Conservation (phyloP, 1,140 invertebrate genomes). For the Drosophila asahinai region DNA sequence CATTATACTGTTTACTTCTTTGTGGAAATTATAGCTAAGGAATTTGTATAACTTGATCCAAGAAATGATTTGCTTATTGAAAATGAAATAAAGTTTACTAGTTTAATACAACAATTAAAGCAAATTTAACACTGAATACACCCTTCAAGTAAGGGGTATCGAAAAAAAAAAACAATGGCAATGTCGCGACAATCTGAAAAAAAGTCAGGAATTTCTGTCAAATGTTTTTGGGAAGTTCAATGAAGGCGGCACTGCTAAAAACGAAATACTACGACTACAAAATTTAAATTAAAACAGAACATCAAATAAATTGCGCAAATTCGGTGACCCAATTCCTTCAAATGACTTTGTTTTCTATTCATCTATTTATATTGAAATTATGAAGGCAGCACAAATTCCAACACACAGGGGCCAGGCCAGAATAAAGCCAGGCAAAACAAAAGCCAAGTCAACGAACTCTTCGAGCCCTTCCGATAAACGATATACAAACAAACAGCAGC, state of each 20-base stretch:
- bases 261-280: constrained; percentile 7
- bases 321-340: constrained; percentile 73
- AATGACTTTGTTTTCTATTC: constrained; percentile 59
- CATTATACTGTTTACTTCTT: no score
- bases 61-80: no score
- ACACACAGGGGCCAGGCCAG: constrained; percentile 9
- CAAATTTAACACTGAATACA: no score
- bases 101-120: no score
- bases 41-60: no score
- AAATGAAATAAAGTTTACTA: no score
- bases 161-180: constrained; percentile 17
- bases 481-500: constrained; percentile 18
- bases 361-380: constrained; percentile 70
- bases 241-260: constrained; percentile 53
- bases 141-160: neutral
- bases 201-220: constrained; percentile 44
- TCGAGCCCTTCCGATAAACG: constrained; percentile 52
- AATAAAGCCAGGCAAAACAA: constrained; percentile 41
- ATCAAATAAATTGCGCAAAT: constrained; percentile 80
- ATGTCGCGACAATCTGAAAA: constrained; percentile 37
- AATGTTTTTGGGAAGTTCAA: constrained; percentile 58
- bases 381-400: constrained; percentile 17
- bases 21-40: no score
- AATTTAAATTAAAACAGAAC: constrained; percentile 44
- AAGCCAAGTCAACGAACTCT: constrained; percentile 72